These are phyloP conservation scores for Rhinoptilus africanus DNA, from an alignment of 2,113 vertebrate genomes.

Conservation along the genomic window DNA sequence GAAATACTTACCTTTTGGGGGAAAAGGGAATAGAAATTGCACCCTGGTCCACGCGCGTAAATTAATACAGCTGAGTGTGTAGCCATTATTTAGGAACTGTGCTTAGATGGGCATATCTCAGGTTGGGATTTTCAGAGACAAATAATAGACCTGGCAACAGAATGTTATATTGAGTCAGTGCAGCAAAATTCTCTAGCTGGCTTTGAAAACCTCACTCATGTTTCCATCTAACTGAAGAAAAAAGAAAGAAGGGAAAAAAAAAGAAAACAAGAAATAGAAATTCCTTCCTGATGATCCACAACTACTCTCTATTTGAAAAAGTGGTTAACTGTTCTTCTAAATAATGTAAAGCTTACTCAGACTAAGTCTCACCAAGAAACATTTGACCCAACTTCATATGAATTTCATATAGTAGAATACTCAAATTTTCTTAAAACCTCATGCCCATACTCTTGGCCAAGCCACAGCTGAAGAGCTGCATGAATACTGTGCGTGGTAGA, in stretches of 20 bases:
- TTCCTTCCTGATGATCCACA: not conserved
- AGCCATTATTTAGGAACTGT: not conserved
- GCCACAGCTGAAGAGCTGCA: not conserved
- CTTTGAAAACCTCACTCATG: not conserved
- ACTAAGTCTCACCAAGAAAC: not conserved
- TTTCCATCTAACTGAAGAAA: not conserved
- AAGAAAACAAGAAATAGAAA: not conserved
- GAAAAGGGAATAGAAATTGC: not conserved
- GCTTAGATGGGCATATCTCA: not conserved
- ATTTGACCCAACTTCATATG: not conserved
- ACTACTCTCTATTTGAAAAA: not conserved
- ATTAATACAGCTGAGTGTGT: not conserved
- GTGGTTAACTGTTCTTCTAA: not conserved
- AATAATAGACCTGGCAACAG: not conserved
- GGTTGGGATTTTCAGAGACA: not conserved
- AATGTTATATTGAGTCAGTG: not conserved
- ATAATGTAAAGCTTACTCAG: not conserved
- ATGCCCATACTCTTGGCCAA: not conserved
- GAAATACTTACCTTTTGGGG: not conserved
- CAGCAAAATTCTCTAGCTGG: not conserved
- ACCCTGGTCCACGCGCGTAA: not conserved
- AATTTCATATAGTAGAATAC: not conserved
- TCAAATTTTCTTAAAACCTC: not conserved
- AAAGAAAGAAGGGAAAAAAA: not conserved
- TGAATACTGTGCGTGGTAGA: not conserved